These are phyloP conservation scores for Pedetes capensis DNA, from an alignment of 2,113 vertebrate genomes.

Conservation along the genomic window DNA sequence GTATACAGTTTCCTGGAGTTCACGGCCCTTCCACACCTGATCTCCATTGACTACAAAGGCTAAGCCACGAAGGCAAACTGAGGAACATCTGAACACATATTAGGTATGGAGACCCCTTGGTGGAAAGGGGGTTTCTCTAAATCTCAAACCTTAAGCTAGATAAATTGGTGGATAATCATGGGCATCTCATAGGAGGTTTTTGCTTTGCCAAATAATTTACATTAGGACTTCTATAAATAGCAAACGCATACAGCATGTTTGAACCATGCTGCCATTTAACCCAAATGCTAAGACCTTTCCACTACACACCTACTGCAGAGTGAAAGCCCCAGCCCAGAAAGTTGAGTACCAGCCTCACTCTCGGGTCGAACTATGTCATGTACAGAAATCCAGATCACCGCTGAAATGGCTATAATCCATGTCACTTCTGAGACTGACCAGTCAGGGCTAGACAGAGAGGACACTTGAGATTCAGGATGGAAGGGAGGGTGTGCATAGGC, in stretches of 20 bases:
- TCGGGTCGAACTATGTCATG: background rate
- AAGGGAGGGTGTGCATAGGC: background rate
- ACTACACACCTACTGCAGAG: background rate
- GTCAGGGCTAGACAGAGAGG: background rate
- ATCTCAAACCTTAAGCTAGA: background rate
- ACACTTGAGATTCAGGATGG: background rate
- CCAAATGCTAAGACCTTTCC: constrained; percentile 19
- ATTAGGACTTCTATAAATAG: constrained; percentile 60
- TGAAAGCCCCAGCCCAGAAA: background rate
- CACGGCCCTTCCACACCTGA: background rate
- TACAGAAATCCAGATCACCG: background rate
- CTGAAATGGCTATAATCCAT: background rate
- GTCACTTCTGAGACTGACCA: background rate
- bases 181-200: constrained; percentile 21
- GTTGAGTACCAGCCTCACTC: background rate
- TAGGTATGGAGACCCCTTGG: background rate
- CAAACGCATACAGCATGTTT: background rate
- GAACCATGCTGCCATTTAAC: background rate
- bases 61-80: background rate
- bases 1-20: background rate
- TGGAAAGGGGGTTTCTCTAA: background rate
- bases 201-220: constrained; percentile 63
- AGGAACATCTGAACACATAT: background rate
- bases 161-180: constrained; percentile 5
- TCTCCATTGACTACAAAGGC: background rate